A percentile compares a stretch with the other conserved stretches of the same genome.
Evolutionary conservation across 2,113 vertebrate species (phyloP).

Genomic region (Pavo muticus): DNA sequence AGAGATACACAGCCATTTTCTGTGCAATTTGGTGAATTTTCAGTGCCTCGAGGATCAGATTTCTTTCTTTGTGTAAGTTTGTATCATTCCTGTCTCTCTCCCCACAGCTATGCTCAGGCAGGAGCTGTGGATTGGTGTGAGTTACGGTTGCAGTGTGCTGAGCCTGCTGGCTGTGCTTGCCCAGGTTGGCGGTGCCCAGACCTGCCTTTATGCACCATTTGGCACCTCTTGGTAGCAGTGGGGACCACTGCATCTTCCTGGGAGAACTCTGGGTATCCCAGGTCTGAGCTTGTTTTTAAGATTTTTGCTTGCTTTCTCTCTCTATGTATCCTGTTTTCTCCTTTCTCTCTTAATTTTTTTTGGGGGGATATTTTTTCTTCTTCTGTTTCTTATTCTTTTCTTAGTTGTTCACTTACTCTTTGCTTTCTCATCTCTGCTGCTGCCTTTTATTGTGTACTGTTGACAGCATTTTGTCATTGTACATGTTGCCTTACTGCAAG

Average conservation of each 20-base stretch:
- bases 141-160: not conserved
- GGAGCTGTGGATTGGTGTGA: not conserved
- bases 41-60: not conserved
- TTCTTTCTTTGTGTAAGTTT: not conserved
- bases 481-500: slow-evolving; percentile 9
- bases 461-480: slow-evolving; percentile 41
- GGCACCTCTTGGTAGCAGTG: not conserved
- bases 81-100: not conserved
- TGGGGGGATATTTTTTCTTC: too few relatives aligned
- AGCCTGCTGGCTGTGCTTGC: not conserved
- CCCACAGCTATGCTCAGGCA: not conserved
- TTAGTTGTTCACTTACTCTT: not conserved
- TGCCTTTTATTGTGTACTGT: not conserved
- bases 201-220: not conserved
- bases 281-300: not conserved
- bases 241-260: not conserved
- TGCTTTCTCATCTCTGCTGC: not conserved
- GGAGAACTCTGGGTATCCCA: not conserved
- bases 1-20: not conserved
- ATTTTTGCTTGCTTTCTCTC: not conserved
- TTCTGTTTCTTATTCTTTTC: not conserved
- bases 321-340: not conserved
- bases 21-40: not conserved
- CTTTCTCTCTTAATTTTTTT: not conserved
- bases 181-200: not conserved